phyloP scores from a whole-genome alignment of 23 tunicate genomes.

The Trididemnum miniatum region DNA sequence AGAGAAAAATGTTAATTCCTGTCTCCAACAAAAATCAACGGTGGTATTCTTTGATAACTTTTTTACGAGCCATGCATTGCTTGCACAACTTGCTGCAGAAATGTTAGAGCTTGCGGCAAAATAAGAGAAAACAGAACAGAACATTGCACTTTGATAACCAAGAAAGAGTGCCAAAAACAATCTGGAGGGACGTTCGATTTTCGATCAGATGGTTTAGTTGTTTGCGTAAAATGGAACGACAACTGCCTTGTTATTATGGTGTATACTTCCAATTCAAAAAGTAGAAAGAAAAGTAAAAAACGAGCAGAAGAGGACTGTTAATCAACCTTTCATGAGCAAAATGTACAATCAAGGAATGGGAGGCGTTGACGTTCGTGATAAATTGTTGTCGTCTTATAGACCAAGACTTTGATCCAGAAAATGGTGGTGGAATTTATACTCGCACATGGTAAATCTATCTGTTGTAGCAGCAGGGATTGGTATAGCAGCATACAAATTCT shows the following conservation, averaged over 20 bases:
- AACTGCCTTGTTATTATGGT: slow-evolving; percentile 1
- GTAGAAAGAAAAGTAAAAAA: slow-evolving; percentile 25
- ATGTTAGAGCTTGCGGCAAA: slow-evolving; percentile 20
- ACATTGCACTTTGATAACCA: neutral
- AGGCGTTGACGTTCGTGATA: slow-evolving; percentile 5
- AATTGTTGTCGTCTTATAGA: slow-evolving; percentile 11
- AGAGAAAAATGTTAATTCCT: neutral
- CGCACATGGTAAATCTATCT: slow-evolving; percentile 10
- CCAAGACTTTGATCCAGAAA: slow-evolving; percentile 22
- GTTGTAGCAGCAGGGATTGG: too few relatives aligned
- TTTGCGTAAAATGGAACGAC: slow-evolving; percentile 23
- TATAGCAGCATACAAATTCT: slow-evolving; percentile 16
- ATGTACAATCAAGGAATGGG: slow-evolving; percentile 24
- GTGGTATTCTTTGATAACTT: slow-evolving; percentile 9
- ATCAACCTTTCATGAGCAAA: slow-evolving; percentile 6
- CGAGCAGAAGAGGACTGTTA: slow-evolving; percentile 1
- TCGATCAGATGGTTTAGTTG: slow-evolving; percentile 11
- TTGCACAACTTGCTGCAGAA: slow-evolving; percentile 20
- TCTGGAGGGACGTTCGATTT: slow-evolving; percentile 15
- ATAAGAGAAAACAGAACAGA: slow-evolving; percentile 12
- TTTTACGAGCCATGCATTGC: slow-evolving; percentile 12
- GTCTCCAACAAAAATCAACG: neutral
- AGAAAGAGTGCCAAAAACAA: slow-evolving; percentile 13
- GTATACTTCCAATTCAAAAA: neutral
- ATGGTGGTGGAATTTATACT: slow-evolving; percentile 27